These are phyloP conservation scores for Druceiella hillmani DNA, from an alignment of 2,888 invertebrate genomes.

Conservation along the genomic window DNA sequence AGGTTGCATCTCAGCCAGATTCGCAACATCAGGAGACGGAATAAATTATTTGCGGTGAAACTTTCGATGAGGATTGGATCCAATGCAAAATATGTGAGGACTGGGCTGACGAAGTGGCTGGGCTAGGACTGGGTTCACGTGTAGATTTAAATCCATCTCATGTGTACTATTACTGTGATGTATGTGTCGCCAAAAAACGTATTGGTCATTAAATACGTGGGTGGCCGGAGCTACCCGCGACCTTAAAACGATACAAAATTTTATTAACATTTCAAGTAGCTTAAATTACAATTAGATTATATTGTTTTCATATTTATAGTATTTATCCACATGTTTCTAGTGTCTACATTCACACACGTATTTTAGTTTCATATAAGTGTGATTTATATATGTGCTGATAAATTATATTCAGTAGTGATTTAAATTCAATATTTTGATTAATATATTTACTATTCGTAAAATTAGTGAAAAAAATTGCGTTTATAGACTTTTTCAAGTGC, in stretches of 20 bases:
- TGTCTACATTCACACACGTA: too few relatives aligned
- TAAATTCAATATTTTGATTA: too few relatives aligned
- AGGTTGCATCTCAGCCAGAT: constrained; percentile 1
- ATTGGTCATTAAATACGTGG: constrained; percentile 5
- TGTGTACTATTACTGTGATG: constrained; percentile 12
- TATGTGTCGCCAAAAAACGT: constrained; percentile 11
- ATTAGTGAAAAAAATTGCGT: too few relatives aligned
- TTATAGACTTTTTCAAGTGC: too few relatives aligned
- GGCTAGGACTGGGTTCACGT: too few relatives aligned
- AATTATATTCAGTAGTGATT: too few relatives aligned
- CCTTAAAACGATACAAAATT: constrained; percentile 1
- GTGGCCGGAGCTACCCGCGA: constrained; percentile 2
- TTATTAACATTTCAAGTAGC: neutral
- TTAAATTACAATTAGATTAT: neutral
- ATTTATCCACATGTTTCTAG: too few relatives aligned
- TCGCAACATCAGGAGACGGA: constrained; percentile 6
- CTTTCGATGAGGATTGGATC: constrained; percentile 14
- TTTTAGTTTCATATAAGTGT: too few relatives aligned
- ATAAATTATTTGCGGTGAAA: constrained; percentile 12
- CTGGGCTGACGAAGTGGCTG: constrained; percentile 16
- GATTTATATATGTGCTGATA: too few relatives aligned
- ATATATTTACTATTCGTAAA: too few relatives aligned
- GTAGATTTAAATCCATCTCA: constrained; percentile 11
- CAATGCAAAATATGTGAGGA: constrained; percentile 14
- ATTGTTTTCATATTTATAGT: neutral